Evolutionary conservation across 2,888 invertebrate genomes (phyloP).

Genomic region (Papilio demoleus): DNA sequence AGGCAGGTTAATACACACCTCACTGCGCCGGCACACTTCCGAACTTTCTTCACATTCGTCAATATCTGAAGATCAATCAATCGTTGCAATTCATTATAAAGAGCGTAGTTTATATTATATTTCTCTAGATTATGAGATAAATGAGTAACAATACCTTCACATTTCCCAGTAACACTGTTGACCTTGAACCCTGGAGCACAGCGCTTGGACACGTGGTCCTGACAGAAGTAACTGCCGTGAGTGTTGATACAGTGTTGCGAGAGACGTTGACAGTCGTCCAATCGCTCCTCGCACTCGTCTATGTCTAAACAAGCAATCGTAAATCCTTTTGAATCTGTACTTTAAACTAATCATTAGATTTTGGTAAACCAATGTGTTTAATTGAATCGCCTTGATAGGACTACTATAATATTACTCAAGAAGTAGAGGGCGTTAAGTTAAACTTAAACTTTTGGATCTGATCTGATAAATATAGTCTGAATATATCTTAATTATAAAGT

Average conservation of each 20-base stretch:
- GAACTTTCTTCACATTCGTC: conserved; percentile 92
- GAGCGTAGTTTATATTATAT: background rate
- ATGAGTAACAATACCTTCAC: conserved; percentile 76
- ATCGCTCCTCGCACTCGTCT: conserved; percentile 87
- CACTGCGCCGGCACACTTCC: conserved; percentile 89
- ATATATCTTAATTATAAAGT: conserved; percentile 22
- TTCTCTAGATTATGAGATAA: background rate
- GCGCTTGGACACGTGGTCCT: conserved; percentile 85
- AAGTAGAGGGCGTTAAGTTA: too few species aligned
- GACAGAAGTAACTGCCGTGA: conserved; percentile 87
- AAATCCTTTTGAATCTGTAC: background rate
- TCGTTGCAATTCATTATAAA: background rate
- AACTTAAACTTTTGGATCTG: background rate
- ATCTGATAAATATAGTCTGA: background rate
- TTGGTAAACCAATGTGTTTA: background rate
- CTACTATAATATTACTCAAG: background rate
- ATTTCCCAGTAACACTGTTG: conserved; percentile 77
- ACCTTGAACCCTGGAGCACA: conserved; percentile 87
- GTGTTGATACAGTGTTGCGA: conserved; percentile 89
- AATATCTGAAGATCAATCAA: conserved; percentile 84
- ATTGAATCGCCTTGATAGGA: background rate
- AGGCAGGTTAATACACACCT: conserved; percentile 92
- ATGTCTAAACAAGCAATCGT: conserved; percentile 81
- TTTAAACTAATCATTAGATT: background rate
- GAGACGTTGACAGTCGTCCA: conserved; percentile 86